A percentile compares a stretch with the other conserved stretches of the same genome.
Evolutionary conservation across 2,888 invertebrate species (phyloP).

Genomic region (Glyphotaelius pellucidus): DNA sequence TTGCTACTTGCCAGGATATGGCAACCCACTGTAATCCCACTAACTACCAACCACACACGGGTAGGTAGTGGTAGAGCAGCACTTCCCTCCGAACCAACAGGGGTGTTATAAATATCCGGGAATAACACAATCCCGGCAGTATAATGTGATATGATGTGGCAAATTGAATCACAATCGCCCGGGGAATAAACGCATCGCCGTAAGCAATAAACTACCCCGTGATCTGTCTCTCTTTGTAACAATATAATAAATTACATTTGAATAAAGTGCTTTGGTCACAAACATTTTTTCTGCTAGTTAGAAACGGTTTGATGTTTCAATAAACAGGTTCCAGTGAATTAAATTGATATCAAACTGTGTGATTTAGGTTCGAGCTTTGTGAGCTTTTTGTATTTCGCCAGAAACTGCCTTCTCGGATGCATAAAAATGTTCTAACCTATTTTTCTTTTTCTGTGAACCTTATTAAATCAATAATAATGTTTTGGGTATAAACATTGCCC

Average conservation of each 20-base stretch:
- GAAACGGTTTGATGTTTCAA: neutral
- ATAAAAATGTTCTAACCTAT: neutral
- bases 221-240: slow-evolving; percentile 36
- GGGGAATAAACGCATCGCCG: slow-evolving; percentile 53
- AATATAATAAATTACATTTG: slow-evolving; percentile 42
- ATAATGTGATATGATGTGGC: slow-evolving; percentile 64
- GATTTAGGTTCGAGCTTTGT: neutral
- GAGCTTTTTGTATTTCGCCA: neutral
- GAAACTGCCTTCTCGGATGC: neutral
- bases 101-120: slow-evolving; percentile 45
- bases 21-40: neutral
- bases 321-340: neutral
- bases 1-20: neutral
- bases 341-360: neutral
- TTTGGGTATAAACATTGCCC: neutral
- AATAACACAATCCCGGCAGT: slow-evolving; percentile 42
- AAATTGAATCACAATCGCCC: slow-evolving; percentile 62
- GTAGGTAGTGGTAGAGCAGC: neutral
- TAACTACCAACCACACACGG: neutral
- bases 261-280: slow-evolving; percentile 25
- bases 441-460: neutral
- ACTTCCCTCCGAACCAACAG: slow-evolving; percentile 17
- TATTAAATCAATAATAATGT: neutral
- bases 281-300: slow-evolving; percentile 1
- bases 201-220: slow-evolving; percentile 40